Conservation (phyloP, 2,888 invertebrate species). For the Drosophila vallismaia region DNA sequence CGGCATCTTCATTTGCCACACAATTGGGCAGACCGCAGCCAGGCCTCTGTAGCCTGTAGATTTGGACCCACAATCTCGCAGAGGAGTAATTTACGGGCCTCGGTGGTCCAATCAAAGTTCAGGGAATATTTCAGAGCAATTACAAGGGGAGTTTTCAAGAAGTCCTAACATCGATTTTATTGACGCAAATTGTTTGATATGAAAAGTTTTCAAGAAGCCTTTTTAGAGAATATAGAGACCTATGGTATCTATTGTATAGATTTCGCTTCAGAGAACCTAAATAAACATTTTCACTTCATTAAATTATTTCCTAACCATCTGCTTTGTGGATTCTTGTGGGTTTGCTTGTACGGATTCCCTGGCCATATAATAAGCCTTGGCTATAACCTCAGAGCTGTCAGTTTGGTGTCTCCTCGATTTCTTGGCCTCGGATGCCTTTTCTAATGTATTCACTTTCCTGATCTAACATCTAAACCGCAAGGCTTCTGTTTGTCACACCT, state of each 20-base stretch:
- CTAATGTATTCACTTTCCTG: conserved; percentile 17
- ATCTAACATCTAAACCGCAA: conserved; percentile 49
- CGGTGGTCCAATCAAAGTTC: conserved; percentile 7
- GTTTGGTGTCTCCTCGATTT: neutral
- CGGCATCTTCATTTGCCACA: conserved; percentile 6
- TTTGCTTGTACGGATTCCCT: conserved; percentile 27
- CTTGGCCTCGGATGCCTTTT: neutral
- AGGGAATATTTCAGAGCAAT: neutral
- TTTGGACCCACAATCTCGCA: neutral
- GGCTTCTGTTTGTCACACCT: conserved; percentile 49
- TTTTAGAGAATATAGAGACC: too few relatives aligned
- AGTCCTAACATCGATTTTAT: neutral
- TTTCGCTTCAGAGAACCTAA: too few relatives aligned
- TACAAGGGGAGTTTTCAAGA: neutral
- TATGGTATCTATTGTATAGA: too few relatives aligned
- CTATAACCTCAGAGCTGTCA: conserved; percentile 12
- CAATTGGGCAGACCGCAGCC: neutral
- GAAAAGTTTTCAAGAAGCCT: too few relatives aligned
- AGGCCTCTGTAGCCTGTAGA: neutral
- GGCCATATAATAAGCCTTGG: neutral
- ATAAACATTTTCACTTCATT: neutral
- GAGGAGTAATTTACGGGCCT: neutral
- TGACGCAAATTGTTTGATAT: neutral
- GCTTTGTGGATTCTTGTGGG: neutral
- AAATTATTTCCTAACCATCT: neutral